phyloP scores from a whole-genome alignment of 2,113 vertebrate genomes.

The Benitochromis conjunctus region DNA sequence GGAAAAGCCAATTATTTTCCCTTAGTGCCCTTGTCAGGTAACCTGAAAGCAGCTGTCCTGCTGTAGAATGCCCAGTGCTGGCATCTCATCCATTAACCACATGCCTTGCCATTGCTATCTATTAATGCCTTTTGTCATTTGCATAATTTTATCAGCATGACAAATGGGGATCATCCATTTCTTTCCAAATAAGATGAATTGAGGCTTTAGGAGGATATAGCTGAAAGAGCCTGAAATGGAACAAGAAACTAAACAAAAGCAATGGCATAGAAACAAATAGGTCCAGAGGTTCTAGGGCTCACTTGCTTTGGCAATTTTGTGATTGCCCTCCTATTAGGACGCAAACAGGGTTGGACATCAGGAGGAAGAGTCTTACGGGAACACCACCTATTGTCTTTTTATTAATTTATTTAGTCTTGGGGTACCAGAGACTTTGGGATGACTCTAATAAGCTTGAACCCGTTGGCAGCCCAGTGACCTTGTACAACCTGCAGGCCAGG shows the following conservation, averaged over 20 bases:
- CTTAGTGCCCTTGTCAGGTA: constrained; percentile 74
- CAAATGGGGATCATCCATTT: constrained; percentile 71
- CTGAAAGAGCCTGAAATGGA: constrained; percentile 18
- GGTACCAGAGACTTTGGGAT: constrained; percentile 13
- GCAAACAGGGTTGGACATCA: constrained; percentile 21
- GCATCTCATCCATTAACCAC: constrained; percentile 73
- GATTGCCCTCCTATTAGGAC: constrained; percentile 37
- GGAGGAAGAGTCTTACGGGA: constrained; percentile 21
- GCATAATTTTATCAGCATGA: constrained; percentile 78
- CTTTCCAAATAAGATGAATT: constrained; percentile 70
- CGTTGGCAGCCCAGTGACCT: constrained; percentile 6
- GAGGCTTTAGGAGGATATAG: constrained; percentile 55
- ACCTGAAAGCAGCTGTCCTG: constrained; percentile 71
- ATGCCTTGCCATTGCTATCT: constrained; percentile 64
- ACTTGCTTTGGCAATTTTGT: constrained; percentile 6
- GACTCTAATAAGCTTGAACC: constrained; percentile 30
- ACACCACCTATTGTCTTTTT: constrained; percentile 29
- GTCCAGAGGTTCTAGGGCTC: constrained; percentile 15
- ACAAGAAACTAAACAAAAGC: constrained; percentile 51
- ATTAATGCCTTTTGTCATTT: constrained; percentile 74
- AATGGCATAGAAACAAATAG: constrained; percentile 47
- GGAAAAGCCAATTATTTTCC: constrained; percentile 77
- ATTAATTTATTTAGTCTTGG: constrained; percentile 15
- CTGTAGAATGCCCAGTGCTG: constrained; percentile 57
- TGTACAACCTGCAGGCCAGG: constrained; percentile 18